Percentiles rank a stretch among this genome's conserved stretches.
Conservation (phyloP, 2,888 invertebrate genomes). For the Ophonus ardosiacus region DNA sequence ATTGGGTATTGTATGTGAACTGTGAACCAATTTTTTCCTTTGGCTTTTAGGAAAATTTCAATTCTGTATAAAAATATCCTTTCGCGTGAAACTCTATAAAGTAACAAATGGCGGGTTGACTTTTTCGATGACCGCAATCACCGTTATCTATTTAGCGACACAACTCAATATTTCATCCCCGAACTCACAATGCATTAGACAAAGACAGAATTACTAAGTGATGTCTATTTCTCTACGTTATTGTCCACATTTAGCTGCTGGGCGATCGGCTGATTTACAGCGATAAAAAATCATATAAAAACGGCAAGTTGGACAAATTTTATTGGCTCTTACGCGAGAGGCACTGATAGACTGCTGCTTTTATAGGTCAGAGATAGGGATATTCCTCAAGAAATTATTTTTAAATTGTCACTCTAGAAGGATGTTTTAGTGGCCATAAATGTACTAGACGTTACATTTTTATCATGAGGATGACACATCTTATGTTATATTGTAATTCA, state of each 20-base stretch:
- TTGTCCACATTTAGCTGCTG: slow-evolving; percentile 47
- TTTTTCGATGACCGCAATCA: slow-evolving; percentile 1
- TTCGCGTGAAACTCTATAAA: slow-evolving; percentile 13
- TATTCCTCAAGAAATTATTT: not conserved
- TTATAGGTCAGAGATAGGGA: slow-evolving; percentile 43
- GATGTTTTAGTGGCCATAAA: not conserved
- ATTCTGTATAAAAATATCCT: not conserved
- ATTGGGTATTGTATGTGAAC: too few relatives aligned
- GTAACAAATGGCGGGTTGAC: slow-evolving; percentile 14
- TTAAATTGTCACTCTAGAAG: not conserved
- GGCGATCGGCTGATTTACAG: slow-evolving; percentile 49
- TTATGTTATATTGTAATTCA: too few relatives aligned
- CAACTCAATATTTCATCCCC: slow-evolving; percentile 20
- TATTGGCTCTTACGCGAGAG: slow-evolving; percentile 42
- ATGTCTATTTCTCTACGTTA: slow-evolving; percentile 45
- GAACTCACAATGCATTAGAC: not conserved
- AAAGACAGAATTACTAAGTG: not conserved
- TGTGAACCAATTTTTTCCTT: too few relatives aligned
- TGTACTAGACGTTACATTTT: not conserved
- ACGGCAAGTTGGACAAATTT: slow-evolving; percentile 62
- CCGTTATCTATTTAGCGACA: slow-evolving; percentile 40
- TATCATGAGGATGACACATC: not conserved
- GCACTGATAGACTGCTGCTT: slow-evolving; percentile 41
- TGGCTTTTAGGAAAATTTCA: not conserved
- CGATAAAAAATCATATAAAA: slow-evolving; percentile 62